Evolutionary conservation across 2,113 vertebrate genomes (phyloP), one percentile per base, ranked within the genome.

Genomic region (Callaeas wilsoni): DNA sequence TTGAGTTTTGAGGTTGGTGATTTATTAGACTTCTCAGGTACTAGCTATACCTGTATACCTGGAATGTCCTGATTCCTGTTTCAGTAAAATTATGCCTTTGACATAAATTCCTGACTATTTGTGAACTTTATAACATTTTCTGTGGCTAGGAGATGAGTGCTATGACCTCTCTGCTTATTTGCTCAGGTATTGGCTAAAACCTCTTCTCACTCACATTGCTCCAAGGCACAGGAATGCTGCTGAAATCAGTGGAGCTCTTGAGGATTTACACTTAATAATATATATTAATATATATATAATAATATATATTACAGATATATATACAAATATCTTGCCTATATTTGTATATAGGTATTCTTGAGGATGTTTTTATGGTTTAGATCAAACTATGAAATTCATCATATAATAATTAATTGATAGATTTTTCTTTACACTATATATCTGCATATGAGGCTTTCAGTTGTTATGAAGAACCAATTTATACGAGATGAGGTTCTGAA

Each of bases 81-180:
- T 78, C 83, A 81, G 73, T 60, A 89, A 94, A 96, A 95, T 93
- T 88, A 95, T 81, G 73, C 56, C 82, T 93, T 90, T 78, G 70
- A 89, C 93, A 94, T 90, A 93, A 96, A 97, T 96, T 94, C 93
- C 67, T 85, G 87, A 73, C 84, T 93, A 79, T 87, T 91, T 96
- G 75, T 87, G 65, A 93, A 84, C 78, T 92, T 94, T 78, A 93
- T 89, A 86, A 81, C 89, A 68, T 90, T 91, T 93, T 87, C 78
- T 94, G 26, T 59, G 82, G 84, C 69, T 94, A 88, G 55, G 73
- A 97, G 78, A 91, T 90, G 92, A 96, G 30, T 91, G 75, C 84
- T 93, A 35, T 81, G 84, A 90, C 84, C 76, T 90, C 50, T 84
- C 41, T 73, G 59, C 79, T 89, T 91, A 94, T 86, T 88, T 93